Base-by-base conservation (phyloP, 92 coral and sea anemone genomes). In the Paramuricea clavata region DNA sequence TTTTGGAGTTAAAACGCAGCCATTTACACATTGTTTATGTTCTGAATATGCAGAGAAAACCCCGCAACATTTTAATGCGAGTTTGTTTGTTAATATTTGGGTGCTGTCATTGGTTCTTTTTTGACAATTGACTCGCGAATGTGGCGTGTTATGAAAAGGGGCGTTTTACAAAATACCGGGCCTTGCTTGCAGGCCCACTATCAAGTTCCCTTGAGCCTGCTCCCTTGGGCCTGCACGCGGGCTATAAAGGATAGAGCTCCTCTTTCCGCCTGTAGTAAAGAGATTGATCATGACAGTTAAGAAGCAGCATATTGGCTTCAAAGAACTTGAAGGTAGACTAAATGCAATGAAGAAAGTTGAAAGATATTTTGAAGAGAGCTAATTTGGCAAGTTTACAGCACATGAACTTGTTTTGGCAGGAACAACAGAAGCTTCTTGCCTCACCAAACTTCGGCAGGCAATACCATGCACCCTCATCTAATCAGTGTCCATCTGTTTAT, bases 231-330 rank as follows among this genome's bases (percentile, higher is more conserved):
- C n/a, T n/a, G n/a, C n/a, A n/a, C n/a, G n/a, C n/a, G n/a, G n/a
- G n/a, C 88, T 39, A 75, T 88, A 30, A 87, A 91, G 47, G 69
- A 57, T 21, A 86, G 86, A 47, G 93, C 93, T 27, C 91, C 87
- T 81, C 87, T 81, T n/a, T 60, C 64, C 21, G 75, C 82, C 64
- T 68, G 86, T 6, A 67, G 86, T 71, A 90, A 90, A 60, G 91
- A 71, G 76, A 83, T 73, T 89, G 42, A 89, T 89, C 75, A 49
- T 87, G 12, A 89, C 95, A 54, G 61, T 89, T 60, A 91, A 86
- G 60, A 90, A 62, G 69, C 93, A 88, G 31, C 74, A 92, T 52
- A 73, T 92, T 64, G 84, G 43, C 27, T 92, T 93, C 69, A 83
- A 88, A n/a, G 83, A 91, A 61, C 94, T 91, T 64, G 81, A 88